Percentiles rank a stretch among this genome's conserved stretches.
These are phyloP conservation scores for Cygnus olor DNA, from an alignment of 2,797 vertebrate genomes.

Conservation along the genomic window DNA sequence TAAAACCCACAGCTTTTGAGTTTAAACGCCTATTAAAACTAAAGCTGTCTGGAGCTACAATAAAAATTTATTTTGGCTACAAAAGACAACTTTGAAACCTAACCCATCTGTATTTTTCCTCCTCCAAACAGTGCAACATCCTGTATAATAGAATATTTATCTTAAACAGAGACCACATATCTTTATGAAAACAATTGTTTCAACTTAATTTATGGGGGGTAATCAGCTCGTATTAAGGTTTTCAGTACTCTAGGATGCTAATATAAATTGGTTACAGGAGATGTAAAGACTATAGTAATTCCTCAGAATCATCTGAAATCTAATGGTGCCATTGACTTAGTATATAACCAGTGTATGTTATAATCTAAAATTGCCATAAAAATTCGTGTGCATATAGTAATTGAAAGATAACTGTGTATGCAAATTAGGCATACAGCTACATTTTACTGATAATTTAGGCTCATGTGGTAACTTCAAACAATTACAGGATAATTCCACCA, in stretches of 20 bases:
- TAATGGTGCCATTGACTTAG: background rate
- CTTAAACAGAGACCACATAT: constrained; percentile 63
- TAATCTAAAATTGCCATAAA: background rate
- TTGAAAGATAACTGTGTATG: background rate
- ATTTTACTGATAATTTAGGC: constrained; percentile 3
- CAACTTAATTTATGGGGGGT: constrained; percentile 53
- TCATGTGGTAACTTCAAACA: background rate
- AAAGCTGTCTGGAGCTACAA: constrained; percentile 69
- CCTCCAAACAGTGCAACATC: constrained; percentile 67
- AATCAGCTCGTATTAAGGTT: constrained; percentile 46
- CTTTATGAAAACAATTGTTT: constrained; percentile 64
- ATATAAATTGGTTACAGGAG: constrained; percentile 42
- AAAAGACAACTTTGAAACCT: constrained; percentile 63
- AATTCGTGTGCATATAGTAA: background rate
- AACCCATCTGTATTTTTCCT: constrained; percentile 70
- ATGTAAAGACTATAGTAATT: constrained; percentile 19
- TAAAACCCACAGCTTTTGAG: constrained; percentile 68
- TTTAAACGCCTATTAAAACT: constrained; percentile 73
- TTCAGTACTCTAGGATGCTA: constrained; percentile 29
- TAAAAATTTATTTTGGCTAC: constrained; percentile 71
- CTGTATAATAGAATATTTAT: constrained; percentile 66
- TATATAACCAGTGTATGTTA: background rate
- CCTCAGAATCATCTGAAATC: constrained; percentile 17
- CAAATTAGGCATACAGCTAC: background rate
- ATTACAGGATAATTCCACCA: background rate